Conservation (phyloP, 2,888 invertebrate genomes). For the Liopterus haemorrhoidalis region DNA sequence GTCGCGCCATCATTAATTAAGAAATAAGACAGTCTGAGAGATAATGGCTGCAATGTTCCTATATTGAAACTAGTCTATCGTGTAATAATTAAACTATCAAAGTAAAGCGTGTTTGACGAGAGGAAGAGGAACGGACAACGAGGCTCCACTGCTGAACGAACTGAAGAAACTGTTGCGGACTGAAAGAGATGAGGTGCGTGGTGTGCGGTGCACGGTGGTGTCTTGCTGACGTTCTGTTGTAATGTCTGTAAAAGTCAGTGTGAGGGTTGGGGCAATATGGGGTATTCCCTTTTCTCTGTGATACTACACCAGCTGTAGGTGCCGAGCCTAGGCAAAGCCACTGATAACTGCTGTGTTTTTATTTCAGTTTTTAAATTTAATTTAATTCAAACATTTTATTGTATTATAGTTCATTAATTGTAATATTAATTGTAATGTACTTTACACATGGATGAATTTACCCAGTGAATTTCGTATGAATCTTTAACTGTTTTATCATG, state of each 20-base stretch:
- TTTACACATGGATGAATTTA: not conserved
- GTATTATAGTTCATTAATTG: slow-evolving; percentile 1
- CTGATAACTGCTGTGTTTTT: slow-evolving; percentile 39
- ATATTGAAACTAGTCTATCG: slow-evolving; percentile 47
- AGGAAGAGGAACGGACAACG: slow-evolving; percentile 37
- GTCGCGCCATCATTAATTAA: slow-evolving; percentile 4
- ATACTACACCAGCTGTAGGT: slow-evolving; percentile 44
- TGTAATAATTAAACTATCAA: slow-evolving; percentile 24
- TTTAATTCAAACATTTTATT: not conserved
- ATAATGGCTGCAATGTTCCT: slow-evolving; percentile 47
- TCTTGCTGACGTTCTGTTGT: slow-evolving; percentile 9
- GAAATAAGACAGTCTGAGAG: slow-evolving; percentile 10
- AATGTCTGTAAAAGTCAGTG: slow-evolving; percentile 24
- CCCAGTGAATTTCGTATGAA: too few relatives aligned
- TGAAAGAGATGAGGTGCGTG: slow-evolving; percentile 1
- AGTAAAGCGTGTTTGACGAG: slow-evolving; percentile 18
- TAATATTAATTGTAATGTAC: not conserved
- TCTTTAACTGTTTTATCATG: slow-evolving; percentile 10
- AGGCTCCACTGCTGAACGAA: slow-evolving; percentile 7
- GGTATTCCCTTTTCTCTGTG: slow-evolving; percentile 41
- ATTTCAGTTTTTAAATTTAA: slow-evolving; percentile 34
- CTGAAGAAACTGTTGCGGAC: not conserved
- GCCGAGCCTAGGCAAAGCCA: slow-evolving; percentile 38
- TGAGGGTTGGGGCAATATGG: slow-evolving; percentile 47
- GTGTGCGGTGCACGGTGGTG: not conserved